Evolutionary conservation across 2,888 invertebrate genomes (phyloP).

Genomic region (Fragum sueziense): DNA sequence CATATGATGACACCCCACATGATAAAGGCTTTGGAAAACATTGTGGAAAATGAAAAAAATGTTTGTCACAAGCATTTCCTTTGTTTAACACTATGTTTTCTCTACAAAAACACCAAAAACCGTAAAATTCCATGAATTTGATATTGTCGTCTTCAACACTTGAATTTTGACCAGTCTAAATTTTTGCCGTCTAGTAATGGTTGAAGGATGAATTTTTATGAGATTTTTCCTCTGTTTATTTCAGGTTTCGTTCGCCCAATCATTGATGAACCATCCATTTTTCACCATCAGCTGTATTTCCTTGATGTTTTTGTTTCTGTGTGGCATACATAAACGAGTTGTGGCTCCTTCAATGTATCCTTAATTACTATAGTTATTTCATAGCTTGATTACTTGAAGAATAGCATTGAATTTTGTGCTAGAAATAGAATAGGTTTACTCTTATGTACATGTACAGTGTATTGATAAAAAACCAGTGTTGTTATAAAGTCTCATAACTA

Average conservation of each 20-base stretch:
- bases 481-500: no score
- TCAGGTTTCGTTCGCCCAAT: conserved; percentile 86
- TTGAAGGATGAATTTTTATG: neutral
- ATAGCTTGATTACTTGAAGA: no score
- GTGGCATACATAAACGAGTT: conserved; percentile 97
- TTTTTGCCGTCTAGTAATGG: neutral
- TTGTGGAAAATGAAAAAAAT: neutral
- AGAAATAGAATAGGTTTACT: no score
- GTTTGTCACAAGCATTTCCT: neutral
- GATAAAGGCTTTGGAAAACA: neutral
- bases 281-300: conserved; percentile 90
- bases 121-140: no score
- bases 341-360: conserved; percentile 89
- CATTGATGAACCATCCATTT: conserved; percentile 95
- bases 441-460: no score
- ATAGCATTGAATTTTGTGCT: no score
- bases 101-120: neutral
- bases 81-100: conserved; percentile 5
- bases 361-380: no score
- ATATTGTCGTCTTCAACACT: no score
- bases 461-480: no score
- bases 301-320: conserved; percentile 91
- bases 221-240: no score
- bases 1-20: neutral
- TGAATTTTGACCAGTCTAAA: no score